Conservation (phyloP, 2,113 vertebrate species). For the Panurus biarmicus region DNA sequence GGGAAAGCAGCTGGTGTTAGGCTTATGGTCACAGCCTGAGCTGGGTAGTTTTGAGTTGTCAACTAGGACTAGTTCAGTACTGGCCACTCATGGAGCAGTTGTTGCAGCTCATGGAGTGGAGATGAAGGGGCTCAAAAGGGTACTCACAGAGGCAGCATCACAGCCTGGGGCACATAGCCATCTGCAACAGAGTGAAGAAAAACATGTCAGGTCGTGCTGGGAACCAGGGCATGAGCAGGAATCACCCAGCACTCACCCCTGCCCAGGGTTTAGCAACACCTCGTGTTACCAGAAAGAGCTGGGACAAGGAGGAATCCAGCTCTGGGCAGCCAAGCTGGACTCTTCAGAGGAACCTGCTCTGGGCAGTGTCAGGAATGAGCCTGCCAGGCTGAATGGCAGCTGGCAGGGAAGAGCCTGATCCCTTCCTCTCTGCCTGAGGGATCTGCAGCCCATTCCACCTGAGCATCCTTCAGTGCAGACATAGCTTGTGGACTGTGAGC, state of each 20-base stretch:
- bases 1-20: not conserved
- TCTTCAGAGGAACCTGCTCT: not conserved
- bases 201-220: not conserved
- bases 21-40: not conserved
- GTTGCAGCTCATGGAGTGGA: not conserved
- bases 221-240: rapidly evolving
- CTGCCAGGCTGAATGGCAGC: not conserved
- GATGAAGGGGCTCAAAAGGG: not conserved
- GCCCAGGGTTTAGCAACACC: not conserved
- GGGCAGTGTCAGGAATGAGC: not conserved
- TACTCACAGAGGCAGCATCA: constrained; percentile 58
- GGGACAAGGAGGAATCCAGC: not conserved
- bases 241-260: not conserved
- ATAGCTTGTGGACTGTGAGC: rapidly evolving
- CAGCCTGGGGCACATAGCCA: constrained; percentile 10
- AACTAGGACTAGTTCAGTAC: not conserved
- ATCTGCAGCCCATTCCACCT: not conserved
- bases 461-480: not conserved
- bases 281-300: not conserved
- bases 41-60: not conserved
- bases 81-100: not conserved
- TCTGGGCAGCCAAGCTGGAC: not conserved
- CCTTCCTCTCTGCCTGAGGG: not conserved
- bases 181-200: not conserved
- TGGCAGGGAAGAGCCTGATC: not conserved